A percentile compares a stretch with the other conserved stretches of the same genome.
Evolutionary conservation across 2,113 vertebrate species (phyloP).

Genomic region (Dasyornis broadbenti): DNA sequence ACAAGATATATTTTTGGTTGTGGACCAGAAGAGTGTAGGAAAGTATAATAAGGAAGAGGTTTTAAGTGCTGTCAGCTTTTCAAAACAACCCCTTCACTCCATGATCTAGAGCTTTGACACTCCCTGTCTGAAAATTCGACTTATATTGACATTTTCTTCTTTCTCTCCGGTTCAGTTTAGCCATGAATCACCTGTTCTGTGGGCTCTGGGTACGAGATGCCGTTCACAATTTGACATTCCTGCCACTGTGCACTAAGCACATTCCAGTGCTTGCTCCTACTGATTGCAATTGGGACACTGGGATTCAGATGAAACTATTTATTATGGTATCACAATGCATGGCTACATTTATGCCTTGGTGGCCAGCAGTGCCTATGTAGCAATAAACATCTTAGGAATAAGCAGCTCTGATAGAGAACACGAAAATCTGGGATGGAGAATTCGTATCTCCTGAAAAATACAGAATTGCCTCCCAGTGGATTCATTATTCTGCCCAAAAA

Average conservation of each 20-base stretch:
- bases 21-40: neutral
- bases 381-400: neutral
- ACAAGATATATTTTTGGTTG: neutral
- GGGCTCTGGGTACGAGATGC: neutral
- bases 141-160: neutral
- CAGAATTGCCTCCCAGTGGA: neutral
- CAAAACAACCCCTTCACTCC: neutral
- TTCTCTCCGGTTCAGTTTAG: neutral
- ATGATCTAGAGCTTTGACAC: neutral
- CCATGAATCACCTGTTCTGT: neutral
- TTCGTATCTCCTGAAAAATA: neutral
- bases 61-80: neutral
- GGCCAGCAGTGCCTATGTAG: neutral
- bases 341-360: neutral
- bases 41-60: neutral
- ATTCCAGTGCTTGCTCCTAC: neutral
- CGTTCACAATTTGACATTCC: neutral
- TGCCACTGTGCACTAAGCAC: neutral
- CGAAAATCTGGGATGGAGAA: neutral
- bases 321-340: neutral
- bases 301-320: neutral
- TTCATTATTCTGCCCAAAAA: neutral
- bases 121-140: neutral
- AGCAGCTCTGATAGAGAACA: neutral
- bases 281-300: neutral